Conservation (phyloP, 2,797 vertebrate genomes). For the Pipistrellus pygmaeus region DNA sequence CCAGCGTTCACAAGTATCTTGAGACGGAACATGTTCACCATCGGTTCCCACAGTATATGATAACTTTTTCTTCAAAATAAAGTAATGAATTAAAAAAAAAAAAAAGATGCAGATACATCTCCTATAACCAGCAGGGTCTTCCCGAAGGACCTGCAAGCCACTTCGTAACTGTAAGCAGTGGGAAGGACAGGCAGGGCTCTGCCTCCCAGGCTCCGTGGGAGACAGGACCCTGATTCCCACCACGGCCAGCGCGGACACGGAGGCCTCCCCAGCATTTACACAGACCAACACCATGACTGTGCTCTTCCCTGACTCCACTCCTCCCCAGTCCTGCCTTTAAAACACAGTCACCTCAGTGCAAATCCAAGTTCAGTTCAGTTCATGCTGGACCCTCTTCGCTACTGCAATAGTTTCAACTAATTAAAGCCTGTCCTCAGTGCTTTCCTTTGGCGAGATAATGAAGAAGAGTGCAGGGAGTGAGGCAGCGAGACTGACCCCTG, state of each 20-base stretch:
- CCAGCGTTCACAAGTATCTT: too few species aligned
- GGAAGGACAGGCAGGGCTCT: background rate
- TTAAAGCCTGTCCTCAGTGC: background rate
- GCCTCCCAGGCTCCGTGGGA: background rate
- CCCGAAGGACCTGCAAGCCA: background rate
- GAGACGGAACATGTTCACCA: too few species aligned
- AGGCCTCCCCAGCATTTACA: background rate
- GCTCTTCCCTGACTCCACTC: background rate
- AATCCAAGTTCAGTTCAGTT: background rate
- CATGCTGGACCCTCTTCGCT: background rate
- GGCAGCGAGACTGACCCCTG: background rate
- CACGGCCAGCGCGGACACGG: background rate
- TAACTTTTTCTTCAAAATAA: too few species aligned
- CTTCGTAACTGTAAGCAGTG: background rate
- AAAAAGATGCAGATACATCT: background rate
- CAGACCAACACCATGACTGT: background rate
- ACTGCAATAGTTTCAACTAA: background rate
- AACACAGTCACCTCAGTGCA: background rate
- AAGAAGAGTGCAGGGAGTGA: background rate
- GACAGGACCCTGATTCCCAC: background rate
- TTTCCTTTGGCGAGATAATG: background rate
- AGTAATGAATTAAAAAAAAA: too few species aligned
- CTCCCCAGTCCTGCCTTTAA: background rate
- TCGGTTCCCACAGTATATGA: too few species aligned
- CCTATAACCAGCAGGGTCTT: background rate